Evolutionary conservation across 2,888 invertebrate genomes (phyloP).

Genomic region (Netelia inedita): DNA sequence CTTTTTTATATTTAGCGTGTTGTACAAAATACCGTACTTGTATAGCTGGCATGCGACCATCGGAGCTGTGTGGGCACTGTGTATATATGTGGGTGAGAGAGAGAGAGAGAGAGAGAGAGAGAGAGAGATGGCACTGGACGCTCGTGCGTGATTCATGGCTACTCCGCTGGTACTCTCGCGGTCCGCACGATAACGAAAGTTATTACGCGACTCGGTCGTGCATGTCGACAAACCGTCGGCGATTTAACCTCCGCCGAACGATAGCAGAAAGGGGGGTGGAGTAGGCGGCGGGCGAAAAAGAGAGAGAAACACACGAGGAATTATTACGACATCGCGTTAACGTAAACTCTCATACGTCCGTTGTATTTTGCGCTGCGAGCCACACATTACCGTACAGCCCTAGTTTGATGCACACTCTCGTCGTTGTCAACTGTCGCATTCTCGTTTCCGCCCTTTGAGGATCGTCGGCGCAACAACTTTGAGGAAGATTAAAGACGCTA

Average conservation of each 20-base stretch:
- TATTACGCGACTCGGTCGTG: conserved; percentile 76
- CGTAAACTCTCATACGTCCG: conserved; percentile 56
- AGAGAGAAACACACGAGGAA: conserved; percentile 61
- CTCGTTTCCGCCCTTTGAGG: conserved; percentile 37
- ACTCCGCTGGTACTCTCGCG: conserved; percentile 67
- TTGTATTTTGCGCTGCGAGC: conserved; percentile 40
- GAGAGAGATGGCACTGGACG: conserved; percentile 51
- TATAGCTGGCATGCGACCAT: conserved; percentile 32
- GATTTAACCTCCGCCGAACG: conserved; percentile 67
- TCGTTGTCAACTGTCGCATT: conserved; percentile 29
- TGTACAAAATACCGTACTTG: conserved; percentile 41
- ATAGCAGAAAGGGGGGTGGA: conserved; percentile 18
- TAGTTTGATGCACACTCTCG: conserved; percentile 47
- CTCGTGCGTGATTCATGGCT: conserved; percentile 75
- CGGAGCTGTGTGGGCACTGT: conserved; percentile 15
- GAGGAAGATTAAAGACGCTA: conserved; percentile 52
- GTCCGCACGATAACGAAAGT: conserved; percentile 78
- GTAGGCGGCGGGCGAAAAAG: not conserved
- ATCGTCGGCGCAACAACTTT: conserved; percentile 45
- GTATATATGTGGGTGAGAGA: not conserved
- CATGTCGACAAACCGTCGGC: conserved; percentile 77
- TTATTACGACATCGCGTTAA: conserved; percentile 69
- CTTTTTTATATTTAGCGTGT: conserved; percentile 60
- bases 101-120: conserved; percentile 9
- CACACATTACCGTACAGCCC: conserved; percentile 15